Evolutionary conservation across 2,113 vertebrate species (phyloP).

Genomic region (Oreochromis spilurus): DNA sequence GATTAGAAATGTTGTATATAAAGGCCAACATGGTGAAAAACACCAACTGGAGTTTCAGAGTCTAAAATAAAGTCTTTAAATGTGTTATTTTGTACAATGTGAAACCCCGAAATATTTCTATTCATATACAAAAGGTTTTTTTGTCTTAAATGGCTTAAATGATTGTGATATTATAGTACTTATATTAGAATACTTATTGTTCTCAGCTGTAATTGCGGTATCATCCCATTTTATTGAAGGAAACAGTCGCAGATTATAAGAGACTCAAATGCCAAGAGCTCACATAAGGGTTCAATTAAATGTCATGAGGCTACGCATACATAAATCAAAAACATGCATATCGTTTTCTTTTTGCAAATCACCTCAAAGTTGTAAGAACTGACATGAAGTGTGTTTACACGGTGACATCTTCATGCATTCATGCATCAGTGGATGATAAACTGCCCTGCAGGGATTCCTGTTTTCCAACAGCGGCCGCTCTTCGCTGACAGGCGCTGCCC

Average conservation of each 20-base stretch:
- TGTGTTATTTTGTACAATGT: background rate
- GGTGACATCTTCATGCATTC: background rate
- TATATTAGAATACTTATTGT: background rate
- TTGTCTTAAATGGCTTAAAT: background rate
- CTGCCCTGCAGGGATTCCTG: background rate
- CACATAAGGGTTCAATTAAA: background rate
- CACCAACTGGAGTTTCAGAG: background rate
- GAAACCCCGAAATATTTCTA: background rate
- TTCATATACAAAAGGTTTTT: background rate
- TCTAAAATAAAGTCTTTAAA: background rate
- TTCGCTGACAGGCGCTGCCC: background rate
- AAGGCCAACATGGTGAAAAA: background rate
- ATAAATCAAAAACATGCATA: background rate
- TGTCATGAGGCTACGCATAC: background rate
- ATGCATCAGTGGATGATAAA: background rate
- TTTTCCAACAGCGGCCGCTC: slow-evolving; percentile 14
- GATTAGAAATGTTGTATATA: background rate
- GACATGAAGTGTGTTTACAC: background rate
- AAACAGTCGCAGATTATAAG: background rate
- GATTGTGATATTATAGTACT: background rate
- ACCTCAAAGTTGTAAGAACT: background rate
- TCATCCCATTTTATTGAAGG: background rate
- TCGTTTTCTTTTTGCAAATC: background rate
- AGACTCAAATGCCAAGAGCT: background rate
- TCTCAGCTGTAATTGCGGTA: background rate